Conservation (phyloP, 2,113 vertebrate genomes). For the Brienomyrus brachyistius region DNA sequence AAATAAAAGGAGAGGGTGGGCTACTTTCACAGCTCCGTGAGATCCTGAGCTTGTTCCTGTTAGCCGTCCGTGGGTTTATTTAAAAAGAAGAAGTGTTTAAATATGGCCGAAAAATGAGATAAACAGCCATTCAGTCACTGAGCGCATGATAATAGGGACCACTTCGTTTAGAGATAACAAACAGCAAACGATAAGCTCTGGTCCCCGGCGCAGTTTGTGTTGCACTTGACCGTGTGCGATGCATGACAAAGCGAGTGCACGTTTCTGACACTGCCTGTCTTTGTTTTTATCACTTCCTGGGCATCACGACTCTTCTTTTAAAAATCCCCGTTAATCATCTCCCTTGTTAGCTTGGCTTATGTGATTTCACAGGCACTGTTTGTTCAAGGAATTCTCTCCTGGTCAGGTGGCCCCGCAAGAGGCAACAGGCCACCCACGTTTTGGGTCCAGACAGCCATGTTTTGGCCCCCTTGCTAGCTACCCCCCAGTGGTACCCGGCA, state of each 20-base stretch:
- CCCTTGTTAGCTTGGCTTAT: not conserved
- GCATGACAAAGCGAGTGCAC: not conserved
- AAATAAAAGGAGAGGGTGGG: not conserved
- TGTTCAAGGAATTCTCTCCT: not conserved
- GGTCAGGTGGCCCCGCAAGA: not conserved
- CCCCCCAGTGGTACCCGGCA: not conserved
- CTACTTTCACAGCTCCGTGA: no score
- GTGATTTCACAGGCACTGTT: not conserved
- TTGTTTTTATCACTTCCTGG: not conserved
- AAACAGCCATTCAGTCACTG: not conserved
- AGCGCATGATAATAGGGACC: not conserved
- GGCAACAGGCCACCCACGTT: not conserved
- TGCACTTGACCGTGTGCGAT: not conserved
- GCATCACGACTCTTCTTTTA: not conserved
- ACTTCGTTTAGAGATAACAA: not conserved
- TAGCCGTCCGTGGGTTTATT: not conserved
- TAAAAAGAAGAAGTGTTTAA: not conserved
- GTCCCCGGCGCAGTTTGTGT: not conserved
- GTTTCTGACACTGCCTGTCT: not conserved
- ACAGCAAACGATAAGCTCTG: not conserved
- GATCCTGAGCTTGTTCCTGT: not conserved
- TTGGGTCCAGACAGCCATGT: not conserved
- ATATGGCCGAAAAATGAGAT: not conserved
- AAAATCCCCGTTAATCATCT: not conserved
- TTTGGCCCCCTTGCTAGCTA: not conserved